Conservation (phyloP, 1,140 invertebrate species). For the Diprion similis region DNA sequence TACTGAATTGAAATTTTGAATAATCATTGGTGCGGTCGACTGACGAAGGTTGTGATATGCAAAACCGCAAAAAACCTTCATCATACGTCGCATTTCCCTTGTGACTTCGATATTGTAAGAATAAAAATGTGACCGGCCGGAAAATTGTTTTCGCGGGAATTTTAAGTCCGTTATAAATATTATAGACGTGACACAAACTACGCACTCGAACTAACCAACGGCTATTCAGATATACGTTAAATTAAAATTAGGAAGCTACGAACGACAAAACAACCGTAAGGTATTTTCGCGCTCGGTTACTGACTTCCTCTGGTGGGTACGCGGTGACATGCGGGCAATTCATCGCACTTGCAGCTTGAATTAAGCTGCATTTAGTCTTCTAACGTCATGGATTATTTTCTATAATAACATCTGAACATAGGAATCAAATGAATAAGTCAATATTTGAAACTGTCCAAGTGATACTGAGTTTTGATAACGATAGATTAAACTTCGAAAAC, state of each 20-base stretch:
- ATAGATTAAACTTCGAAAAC: too few species aligned
- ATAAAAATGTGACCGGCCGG: not conserved
- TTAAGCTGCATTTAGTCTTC: not conserved
- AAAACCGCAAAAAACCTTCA: too few species aligned
- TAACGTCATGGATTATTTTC: too few species aligned
- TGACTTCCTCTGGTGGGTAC: constrained; percentile 14
- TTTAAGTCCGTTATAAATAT: not conserved
- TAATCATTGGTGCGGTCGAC: too few species aligned
- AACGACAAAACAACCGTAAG: constrained; percentile 7
- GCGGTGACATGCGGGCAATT: not conserved
- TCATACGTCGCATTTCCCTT: not conserved
- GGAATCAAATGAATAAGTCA: too few species aligned
- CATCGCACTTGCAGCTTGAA: not conserved
- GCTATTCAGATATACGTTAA: not conserved
- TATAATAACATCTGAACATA: too few species aligned
- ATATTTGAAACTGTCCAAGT: too few species aligned
- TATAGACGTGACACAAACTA: not conserved
- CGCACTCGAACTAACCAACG: not conserved
- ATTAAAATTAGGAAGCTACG: constrained; percentile 7
- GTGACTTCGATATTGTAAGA: not conserved
- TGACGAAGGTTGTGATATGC: too few species aligned
- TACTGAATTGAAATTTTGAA: too few species aligned
- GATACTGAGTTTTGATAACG: too few species aligned
- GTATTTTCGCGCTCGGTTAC: not conserved
- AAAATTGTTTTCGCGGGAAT: not conserved